Conservation (phyloP, 92 coral and sea anemone genomes). For the Bergia sp. region DNA sequence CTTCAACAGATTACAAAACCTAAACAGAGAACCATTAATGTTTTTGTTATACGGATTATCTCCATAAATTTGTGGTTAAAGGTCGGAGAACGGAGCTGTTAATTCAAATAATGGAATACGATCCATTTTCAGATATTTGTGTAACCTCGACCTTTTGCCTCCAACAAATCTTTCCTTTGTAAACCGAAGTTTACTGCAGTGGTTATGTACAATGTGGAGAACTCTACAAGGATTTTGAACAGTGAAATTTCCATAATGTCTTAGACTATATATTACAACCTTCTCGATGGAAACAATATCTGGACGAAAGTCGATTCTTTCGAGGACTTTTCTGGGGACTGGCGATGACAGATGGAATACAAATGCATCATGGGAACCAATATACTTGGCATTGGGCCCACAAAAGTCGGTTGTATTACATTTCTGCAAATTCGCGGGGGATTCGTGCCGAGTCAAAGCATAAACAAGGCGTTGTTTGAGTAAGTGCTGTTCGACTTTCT, state of each 20-base stretch:
- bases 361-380: conserved; percentile 96
- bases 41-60: not conserved
- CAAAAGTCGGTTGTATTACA: conserved; percentile 77
- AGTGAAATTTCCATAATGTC: conserved; percentile 62
- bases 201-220: conserved; percentile 79
- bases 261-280: conserved; percentile 64
- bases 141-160: conserved; percentile 43
- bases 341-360: conserved; percentile 65
- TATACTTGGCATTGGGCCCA: conserved; percentile 73
- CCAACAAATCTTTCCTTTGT: conserved; percentile 30
- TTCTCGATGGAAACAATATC: conserved; percentile 78
- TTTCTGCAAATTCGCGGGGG: conserved; percentile 46
- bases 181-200: conserved; percentile 66
- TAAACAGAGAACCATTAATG: not conserved
- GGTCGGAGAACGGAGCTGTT: conserved; percentile 50
- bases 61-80: not conserved
- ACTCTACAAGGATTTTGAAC: conserved; percentile 83
- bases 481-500: conserved; percentile 55
- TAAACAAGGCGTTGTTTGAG: conserved; percentile 65
- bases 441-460: conserved; percentile 88
- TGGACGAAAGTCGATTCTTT: conserved; percentile 69
- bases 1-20: not conserved
- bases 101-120: conserved; percentile 38
- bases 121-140: conserved; percentile 39
- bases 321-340: conserved; percentile 57